These are phyloP conservation scores for Crocidura indochinensis DNA, from an alignment of 2,797 vertebrate genomes.

Conservation along the genomic window DNA sequence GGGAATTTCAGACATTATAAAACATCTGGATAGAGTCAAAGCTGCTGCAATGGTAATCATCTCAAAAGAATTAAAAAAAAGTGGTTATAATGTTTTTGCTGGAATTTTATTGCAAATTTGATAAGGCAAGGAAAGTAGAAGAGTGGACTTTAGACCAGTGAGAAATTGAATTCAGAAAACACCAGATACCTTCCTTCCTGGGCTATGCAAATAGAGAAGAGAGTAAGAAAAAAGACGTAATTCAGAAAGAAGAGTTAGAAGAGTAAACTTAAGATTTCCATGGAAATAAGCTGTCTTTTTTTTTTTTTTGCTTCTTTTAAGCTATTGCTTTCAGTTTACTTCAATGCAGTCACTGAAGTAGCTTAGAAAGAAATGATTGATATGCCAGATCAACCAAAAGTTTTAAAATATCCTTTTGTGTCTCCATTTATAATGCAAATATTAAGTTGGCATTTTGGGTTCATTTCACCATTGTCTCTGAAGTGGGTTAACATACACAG, in stretches of 20 bases:
- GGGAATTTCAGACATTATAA: constrained; percentile 32
- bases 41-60: neutral
- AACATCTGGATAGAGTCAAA: neutral
- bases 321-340: constrained; percentile 91
- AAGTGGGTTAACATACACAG: constrained; percentile 89
- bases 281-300: constrained; percentile 82
- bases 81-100: neutral
- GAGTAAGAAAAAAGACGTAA: constrained; percentile 76
- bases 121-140: constrained; percentile 10
- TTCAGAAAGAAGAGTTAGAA: constrained; percentile 79
- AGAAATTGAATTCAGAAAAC: constrained; percentile 58
- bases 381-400: constrained; percentile 91
- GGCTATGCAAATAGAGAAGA: constrained; percentile 75
- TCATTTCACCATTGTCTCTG: constrained; percentile 87
- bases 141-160: constrained; percentile 29
- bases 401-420: constrained; percentile 90
- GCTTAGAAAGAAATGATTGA: constrained; percentile 92
- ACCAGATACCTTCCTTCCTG: constrained; percentile 83
- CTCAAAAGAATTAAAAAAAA: constrained; percentile 12
- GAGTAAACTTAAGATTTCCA: constrained; percentile 87
- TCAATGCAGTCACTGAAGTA: constrained; percentile 91
- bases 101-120: constrained; percentile 58
- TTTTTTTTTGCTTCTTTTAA: constrained; percentile 89
- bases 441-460: constrained; percentile 89
- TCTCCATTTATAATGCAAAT: constrained; percentile 93